Evolutionary conservation across 2,113 vertebrate species (phyloP), one percentile per base, ranked within the genome.

Genomic region (Tyto alba): DNA sequence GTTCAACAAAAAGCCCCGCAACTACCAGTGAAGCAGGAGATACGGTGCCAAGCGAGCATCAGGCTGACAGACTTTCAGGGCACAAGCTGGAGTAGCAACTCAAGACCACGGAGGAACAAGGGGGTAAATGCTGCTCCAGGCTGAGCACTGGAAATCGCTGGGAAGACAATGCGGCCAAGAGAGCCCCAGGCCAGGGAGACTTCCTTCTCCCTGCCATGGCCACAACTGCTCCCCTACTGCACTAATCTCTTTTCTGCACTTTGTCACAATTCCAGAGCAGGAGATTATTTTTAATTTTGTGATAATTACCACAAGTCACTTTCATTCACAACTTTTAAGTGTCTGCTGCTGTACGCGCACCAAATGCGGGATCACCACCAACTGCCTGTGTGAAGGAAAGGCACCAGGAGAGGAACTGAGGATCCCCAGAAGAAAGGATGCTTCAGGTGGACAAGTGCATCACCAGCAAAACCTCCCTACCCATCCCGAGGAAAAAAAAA

Each of bases 201-300:
- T 9, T 9, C 2, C 5, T 19, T 55, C 22, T 30, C 82, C 27
- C 41, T 34, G 60, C 55, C 40, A 66, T 0, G 2, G 86, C 79
- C 5, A 1, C 9, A 18, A 48, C 47, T 0, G 3, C 73, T 68
- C 64, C 78, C 32, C 52, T 9, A 8, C 38, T 9, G 53, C 79
- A 50, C 43, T 77, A 60, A 94, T 92, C 93, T 85, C 18, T 4
- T 55, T 64, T 45, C 85, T 88, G 92, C 73, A 84, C 89, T 84
- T 81, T 95, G 93, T 94, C 96, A 88, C 67, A 50, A 80, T 85
- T 96, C 96, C 97, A 96, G 92, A 85, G 63, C 72, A 75, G 86
- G 78, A 95, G 97, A 97, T 97, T 96, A 95, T 89, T 91, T 88
- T 90, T 78, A 95, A 93, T 93, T 96, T 96, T 85, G 78, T 63